Conservation (phyloP, 2,113 vertebrate species). For the Phaetusa simplex region DNA sequence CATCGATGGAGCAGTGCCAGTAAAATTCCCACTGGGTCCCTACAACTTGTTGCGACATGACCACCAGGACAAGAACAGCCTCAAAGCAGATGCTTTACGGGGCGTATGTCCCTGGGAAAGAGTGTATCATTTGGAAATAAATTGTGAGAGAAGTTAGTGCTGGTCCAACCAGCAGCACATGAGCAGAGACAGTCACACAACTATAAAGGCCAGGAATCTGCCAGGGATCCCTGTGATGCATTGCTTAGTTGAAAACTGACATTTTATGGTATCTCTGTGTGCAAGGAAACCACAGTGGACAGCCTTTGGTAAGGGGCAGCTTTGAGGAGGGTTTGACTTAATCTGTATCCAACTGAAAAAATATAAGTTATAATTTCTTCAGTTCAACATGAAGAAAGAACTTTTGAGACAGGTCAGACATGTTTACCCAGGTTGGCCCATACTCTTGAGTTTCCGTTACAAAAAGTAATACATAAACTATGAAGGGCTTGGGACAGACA, state of each 20-base stretch:
- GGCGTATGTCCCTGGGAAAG: neutral
- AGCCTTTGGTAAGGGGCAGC: neutral
- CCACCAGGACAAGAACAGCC: neutral
- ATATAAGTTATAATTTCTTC: neutral
- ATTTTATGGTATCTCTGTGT: neutral
- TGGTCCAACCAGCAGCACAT: neutral
- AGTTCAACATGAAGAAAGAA: neutral
- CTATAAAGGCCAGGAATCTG: neutral
- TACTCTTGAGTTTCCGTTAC: neutral
- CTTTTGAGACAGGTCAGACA: neutral
- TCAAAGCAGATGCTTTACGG: fast-evolving
- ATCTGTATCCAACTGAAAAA: neutral
- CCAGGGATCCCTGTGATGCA: neutral
- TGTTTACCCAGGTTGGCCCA: neutral
- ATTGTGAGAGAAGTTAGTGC: neutral
- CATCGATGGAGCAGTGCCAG: neutral
- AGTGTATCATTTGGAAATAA: neutral
- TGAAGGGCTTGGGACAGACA: neutral
- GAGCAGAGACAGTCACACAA: neutral
- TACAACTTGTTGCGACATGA: neutral
- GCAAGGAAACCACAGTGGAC: neutral
- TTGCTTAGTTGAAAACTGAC: neutral
- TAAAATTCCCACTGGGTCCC: neutral
- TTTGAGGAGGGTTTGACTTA: neutral
- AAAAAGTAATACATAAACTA: neutral